Conservation (phyloP, 2,797 vertebrate genomes). For the Malacoctenus gilli region DNA sequence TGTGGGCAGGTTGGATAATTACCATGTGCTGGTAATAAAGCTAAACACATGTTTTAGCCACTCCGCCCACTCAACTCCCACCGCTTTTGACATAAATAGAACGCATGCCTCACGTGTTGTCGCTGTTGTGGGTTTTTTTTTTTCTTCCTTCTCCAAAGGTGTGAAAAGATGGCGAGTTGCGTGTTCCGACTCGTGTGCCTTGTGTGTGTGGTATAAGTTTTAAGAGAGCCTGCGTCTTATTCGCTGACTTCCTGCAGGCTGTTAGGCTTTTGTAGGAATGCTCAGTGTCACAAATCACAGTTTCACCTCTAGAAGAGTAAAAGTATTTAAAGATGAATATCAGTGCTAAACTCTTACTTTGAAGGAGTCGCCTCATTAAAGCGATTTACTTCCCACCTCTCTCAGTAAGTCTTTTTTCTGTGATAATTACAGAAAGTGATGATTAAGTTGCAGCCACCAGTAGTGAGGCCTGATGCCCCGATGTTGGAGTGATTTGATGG, state of each 20-base stretch:
- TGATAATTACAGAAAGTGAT: neutral
- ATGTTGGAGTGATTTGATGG: constrained; percentile 5
- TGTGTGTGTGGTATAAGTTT: too few species aligned
- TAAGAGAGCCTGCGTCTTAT: neutral
- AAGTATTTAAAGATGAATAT: too few species aligned
- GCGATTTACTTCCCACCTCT: neutral
- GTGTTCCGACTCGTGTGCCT: constrained; percentile 6
- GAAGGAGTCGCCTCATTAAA: neutral
- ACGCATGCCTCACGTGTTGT: constrained; percentile 24
- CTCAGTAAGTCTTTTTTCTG: neutral
- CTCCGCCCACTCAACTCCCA: constrained; percentile 60
- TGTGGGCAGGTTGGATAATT: constrained; percentile 65
- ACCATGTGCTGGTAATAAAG: constrained; percentile 50
- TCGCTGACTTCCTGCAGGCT: too few species aligned
- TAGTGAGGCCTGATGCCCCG: neutral
- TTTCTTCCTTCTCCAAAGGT: constrained; percentile 22
- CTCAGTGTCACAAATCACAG: too few species aligned
- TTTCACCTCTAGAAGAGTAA: too few species aligned
- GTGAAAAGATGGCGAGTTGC: constrained; percentile 15
- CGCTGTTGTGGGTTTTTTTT: constrained; percentile 41
- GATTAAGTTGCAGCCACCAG: neutral
- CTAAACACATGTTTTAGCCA: constrained; percentile 61
- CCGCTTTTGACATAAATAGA: constrained; percentile 51
- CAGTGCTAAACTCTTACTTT: neutral
- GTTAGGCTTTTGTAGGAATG: too few species aligned